Percentiles rank a stretch among this genome's conserved stretches.
These are phyloP conservation scores for Penaeus vannamei DNA, from an alignment of 1,140 invertebrate genomes.

Conservation along the genomic window DNA sequence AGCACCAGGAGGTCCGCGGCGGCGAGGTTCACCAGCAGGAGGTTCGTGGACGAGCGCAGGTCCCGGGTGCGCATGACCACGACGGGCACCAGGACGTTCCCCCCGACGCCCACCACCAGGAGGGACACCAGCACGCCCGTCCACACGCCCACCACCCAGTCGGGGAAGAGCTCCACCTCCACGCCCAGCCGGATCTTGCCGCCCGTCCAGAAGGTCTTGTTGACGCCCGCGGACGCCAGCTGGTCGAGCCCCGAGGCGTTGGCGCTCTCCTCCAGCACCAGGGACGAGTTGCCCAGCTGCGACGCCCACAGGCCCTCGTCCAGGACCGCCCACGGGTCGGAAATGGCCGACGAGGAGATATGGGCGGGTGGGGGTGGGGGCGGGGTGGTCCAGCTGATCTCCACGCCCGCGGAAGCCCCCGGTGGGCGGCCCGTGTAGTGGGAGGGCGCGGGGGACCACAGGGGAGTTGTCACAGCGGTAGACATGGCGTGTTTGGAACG, in stretches of 20 bases:
- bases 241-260: conserved; percentile 3
- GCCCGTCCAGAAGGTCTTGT: conserved; percentile 36
- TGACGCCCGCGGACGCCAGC: not conserved
- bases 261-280: conserved; percentile 30
- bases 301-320: conserved; percentile 6
- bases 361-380: too few relatives aligned
- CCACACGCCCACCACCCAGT: conserved; percentile 72
- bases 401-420: not conserved
- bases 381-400: not conserved
- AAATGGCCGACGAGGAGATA: too few relatives aligned
- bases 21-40: conserved; percentile 92
- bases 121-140: conserved; percentile 84
- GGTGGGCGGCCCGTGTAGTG: conserved; percentile 49
- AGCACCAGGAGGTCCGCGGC: conserved; percentile 91
- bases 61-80: conserved; percentile 93
- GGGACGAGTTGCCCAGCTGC: conserved; percentile 34
- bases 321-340: not conserved
- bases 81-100: conserved; percentile 91
- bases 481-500: not conserved
- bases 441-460: conserved; percentile 28
- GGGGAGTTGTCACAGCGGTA: not conserved
- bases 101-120: conserved; percentile 86
- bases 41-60: conserved; percentile 94
- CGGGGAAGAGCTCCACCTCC: conserved; percentile 54
- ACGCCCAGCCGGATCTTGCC: conserved; percentile 38